Evolutionary conservation across 2,797 vertebrate species (phyloP).

Genomic region (Scomberomorus guttatus): DNA sequence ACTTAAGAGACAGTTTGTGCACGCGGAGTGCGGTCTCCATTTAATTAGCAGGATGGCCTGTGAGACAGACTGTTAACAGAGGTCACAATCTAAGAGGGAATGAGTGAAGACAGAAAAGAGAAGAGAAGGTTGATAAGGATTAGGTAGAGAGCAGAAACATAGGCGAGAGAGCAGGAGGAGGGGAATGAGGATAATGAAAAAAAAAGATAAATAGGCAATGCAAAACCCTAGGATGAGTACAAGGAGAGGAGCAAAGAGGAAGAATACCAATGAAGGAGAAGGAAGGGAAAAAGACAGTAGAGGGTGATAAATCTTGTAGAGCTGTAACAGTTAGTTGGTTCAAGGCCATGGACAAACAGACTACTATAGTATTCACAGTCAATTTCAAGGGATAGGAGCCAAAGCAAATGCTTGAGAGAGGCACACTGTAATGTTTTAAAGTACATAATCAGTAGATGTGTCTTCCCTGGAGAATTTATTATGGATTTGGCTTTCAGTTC

Average conservation of each 20-base stretch:
- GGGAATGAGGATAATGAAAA: background rate
- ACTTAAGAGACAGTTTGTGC: constrained; percentile 53
- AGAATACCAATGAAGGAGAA: constrained; percentile 52
- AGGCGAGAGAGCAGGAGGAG: constrained; percentile 5
- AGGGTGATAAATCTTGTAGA: constrained; percentile 71
- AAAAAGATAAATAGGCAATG: constrained; percentile 42
- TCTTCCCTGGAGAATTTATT: constrained; percentile 59
- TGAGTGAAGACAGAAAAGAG: constrained; percentile 20
- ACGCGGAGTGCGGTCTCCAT: constrained; percentile 58
- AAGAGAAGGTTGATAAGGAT: constrained; percentile 51
- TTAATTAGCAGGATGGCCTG: constrained; percentile 71
- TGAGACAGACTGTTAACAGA: constrained; percentile 58
- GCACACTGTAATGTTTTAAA: constrained; percentile 52
- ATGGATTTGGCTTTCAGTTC: constrained; percentile 64
- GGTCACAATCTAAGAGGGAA: constrained; percentile 47
- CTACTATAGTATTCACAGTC: constrained; percentile 56
- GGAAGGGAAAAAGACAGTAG: constrained; percentile 25
- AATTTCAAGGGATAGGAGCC: constrained; percentile 44
- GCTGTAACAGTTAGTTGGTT: constrained; percentile 52
- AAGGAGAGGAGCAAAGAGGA: constrained; percentile 37
- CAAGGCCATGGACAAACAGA: constrained; percentile 51
- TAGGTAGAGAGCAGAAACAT: constrained; percentile 38
- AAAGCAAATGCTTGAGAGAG: constrained; percentile 39
- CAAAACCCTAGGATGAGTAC: constrained; percentile 45
- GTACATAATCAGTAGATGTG: constrained; percentile 70